These are phyloP conservation scores for Eleginops maclovinus DNA, from an alignment of 2,113 vertebrate species.

Conservation along the genomic window DNA sequence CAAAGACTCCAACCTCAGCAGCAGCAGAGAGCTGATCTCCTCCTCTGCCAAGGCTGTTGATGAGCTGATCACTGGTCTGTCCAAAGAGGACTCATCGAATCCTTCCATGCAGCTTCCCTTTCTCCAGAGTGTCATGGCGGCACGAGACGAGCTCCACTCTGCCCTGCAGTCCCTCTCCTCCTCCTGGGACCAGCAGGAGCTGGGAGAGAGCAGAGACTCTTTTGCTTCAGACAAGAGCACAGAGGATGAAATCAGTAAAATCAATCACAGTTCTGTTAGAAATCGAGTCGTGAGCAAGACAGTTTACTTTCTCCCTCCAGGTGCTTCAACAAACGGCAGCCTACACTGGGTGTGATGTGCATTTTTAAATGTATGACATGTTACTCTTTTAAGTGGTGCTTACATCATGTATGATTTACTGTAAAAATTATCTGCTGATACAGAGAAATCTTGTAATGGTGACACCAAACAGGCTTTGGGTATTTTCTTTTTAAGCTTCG, in stretches of 20 bases:
- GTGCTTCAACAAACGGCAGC: slow-evolving; percentile 49
- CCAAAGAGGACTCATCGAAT: slow-evolving; percentile 14
- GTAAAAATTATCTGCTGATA: not conserved
- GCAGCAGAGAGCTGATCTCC: slow-evolving; percentile 72
- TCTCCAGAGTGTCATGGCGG: slow-evolving; percentile 46
- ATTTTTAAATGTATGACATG: not conserved
- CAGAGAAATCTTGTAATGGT: not conserved
- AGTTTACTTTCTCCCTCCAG: slow-evolving; percentile 60
- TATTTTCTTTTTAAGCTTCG: not conserved
- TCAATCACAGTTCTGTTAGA: slow-evolving; percentile 39
- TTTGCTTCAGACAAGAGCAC: slow-evolving; percentile 33
- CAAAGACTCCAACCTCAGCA: slow-evolving; percentile 43
- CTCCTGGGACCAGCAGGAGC: slow-evolving; percentile 53
- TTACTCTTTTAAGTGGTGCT: not conserved
- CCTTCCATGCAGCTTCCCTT: slow-evolving; percentile 58
- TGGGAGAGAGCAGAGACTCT: slow-evolving; percentile 25
- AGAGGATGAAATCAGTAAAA: slow-evolving; percentile 38
- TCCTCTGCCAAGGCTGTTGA: slow-evolving; percentile 76
- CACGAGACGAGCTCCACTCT: slow-evolving; percentile 80
- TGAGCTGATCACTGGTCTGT: slow-evolving; percentile 64
- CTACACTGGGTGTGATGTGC: slow-evolving; percentile 88
- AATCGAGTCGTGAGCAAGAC: slow-evolving; percentile 69
- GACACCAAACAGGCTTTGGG: not conserved
- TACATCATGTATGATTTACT: slow-evolving; percentile 21
- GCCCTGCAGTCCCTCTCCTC: slow-evolving; percentile 80